Evolutionary conservation across 1,140 invertebrate genomes (phyloP).

Genomic region (Drosophila carrolli): DNA sequence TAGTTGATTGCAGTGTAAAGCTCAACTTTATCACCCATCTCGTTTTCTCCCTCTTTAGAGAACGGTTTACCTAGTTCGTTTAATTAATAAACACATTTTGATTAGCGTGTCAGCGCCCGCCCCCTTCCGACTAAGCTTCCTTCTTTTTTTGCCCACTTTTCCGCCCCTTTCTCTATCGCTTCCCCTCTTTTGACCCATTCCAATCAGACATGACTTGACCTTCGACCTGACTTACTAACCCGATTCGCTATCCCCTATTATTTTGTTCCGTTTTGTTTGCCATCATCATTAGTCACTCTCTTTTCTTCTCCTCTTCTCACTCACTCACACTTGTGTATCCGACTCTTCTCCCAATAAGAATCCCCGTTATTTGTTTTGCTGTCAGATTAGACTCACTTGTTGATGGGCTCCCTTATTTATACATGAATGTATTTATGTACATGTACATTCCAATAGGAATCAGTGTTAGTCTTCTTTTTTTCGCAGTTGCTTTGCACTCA

Average conservation of each 20-base stretch:
- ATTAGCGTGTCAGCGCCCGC: constrained; percentile 62
- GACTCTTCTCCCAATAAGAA: constrained; percentile 31
- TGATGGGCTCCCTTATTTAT: constrained; percentile 51
- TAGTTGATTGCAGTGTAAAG: not conserved
- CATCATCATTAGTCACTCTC: constrained; percentile 45
- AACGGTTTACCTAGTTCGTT: constrained; percentile 59
- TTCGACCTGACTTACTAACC: constrained; percentile 55
- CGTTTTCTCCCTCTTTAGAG: not conserved
- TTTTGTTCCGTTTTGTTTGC: constrained; percentile 35
- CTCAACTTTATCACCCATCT: not conserved
- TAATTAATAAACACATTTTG: constrained; percentile 75
- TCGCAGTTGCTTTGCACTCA: constrained; percentile 1
- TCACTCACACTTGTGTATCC: not conserved
- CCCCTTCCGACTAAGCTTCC: not conserved
- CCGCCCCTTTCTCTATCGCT: not conserved
- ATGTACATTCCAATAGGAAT: constrained; percentile 10
- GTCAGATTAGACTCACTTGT: constrained; percentile 77
- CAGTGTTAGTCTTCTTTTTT: constrained; percentile 12
- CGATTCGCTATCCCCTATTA: constrained; percentile 37
- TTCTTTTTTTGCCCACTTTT: not conserved
- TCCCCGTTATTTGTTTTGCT: constrained; percentile 72
- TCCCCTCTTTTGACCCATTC: not conserved
- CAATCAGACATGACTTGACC: constrained; percentile 10
- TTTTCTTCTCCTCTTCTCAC: not conserved
- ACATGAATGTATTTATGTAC: not conserved